These are phyloP conservation scores for Protula sp. DNA, from an alignment of 2,888 invertebrate genomes.

Conservation along the genomic window DNA sequence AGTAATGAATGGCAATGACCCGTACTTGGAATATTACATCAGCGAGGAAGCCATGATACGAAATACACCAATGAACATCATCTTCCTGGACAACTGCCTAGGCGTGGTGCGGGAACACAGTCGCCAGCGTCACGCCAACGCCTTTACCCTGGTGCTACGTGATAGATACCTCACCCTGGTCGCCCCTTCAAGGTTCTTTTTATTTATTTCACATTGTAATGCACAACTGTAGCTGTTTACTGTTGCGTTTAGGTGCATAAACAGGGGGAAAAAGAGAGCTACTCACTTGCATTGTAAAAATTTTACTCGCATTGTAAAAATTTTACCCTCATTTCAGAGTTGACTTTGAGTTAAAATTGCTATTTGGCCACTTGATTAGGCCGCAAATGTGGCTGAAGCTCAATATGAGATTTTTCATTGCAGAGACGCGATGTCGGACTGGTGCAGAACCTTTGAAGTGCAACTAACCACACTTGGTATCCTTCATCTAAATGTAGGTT, in stretches of 20 bases:
- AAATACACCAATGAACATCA: conserved; percentile 29
- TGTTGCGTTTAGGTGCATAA: no score
- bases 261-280: no score
- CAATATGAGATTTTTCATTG: no score
- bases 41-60: conserved; percentile 33
- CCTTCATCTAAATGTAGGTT: background rate
- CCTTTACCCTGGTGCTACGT: conserved; percentile 36
- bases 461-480: background rate
- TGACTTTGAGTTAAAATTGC: no score
- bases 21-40: conserved; percentile 40
- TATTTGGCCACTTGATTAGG: no score
- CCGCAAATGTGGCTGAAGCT: no score
- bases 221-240: no score
- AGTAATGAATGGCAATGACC: conserved; percentile 25
- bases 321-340: no score
- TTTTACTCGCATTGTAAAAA: no score
- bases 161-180: conserved; percentile 32
- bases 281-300: no score
- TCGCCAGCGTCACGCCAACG: conserved; percentile 21
- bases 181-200: conserved; percentile 38
- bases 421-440: background rate
- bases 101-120: conserved; percentile 29
- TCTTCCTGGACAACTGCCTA: conserved; percentile 29
- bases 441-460: background rate
- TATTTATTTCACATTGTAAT: no score